Percentiles rank a stretch among this genome's conserved stretches.
These are phyloP conservation scores for Ischnura elegans DNA, from an alignment of 2,888 invertebrate genomes.

Conservation along the genomic window DNA sequence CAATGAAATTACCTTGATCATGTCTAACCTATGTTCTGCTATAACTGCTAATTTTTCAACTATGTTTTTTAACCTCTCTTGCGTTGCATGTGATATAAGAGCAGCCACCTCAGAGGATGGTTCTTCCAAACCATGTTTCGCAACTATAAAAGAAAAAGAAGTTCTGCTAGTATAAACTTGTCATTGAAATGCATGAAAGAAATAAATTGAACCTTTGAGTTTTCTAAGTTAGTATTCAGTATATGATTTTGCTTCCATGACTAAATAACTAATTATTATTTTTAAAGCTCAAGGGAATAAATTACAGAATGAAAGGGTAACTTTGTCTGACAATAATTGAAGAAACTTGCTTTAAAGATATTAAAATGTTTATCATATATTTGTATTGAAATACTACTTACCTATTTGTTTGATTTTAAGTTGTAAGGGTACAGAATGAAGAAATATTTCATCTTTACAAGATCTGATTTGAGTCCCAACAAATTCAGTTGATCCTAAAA, in stretches of 20 bases:
- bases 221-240: no score
- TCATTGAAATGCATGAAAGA: not conserved
- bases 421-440: conserved; percentile 88
- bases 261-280: not conserved
- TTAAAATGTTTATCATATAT: no score
- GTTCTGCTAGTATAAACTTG: not conserved
- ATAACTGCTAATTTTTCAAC: conserved; percentile 94
- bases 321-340: not conserved
- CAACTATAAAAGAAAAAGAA: conserved; percentile 77
- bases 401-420: conserved; percentile 87
- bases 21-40: conserved; percentile 96
- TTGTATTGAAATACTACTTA: conserved; percentile 75
- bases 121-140: conserved; percentile 89
- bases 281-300: no score
- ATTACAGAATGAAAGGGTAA: not conserved
- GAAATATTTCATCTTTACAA: conserved; percentile 95
- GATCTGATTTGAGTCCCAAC: conserved; percentile 93
- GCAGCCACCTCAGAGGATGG: conserved; percentile 92
- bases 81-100: conserved; percentile 94
- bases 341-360: not conserved
- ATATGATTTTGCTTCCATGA: not conserved
- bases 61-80: conserved; percentile 94
- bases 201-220: not conserved
- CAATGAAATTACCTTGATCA: conserved; percentile 85
- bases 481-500: conserved; percentile 93